phyloP scores from a whole-genome alignment of 2,888 invertebrate genomes.

The Auanema freiburgensis region DNA sequence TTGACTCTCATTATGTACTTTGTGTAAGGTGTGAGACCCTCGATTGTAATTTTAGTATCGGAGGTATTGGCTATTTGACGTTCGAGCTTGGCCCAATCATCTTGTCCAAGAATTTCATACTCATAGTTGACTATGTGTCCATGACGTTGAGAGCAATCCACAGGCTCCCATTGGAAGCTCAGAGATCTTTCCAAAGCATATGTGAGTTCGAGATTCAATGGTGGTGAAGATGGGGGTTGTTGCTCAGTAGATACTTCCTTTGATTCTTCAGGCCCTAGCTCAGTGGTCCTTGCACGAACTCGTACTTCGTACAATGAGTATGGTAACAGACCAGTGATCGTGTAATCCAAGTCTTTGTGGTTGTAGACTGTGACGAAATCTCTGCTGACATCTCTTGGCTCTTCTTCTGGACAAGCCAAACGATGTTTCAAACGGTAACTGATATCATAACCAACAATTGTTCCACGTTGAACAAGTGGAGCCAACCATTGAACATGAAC shows the following conservation, averaged over 20 bases:
- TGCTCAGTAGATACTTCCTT: conserved; percentile 61
- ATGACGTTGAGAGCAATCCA: conserved; percentile 64
- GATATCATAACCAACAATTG: conserved; percentile 64
- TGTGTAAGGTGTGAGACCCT: conserved; percentile 64
- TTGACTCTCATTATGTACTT: conserved; percentile 63
- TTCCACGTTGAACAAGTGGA: conserved; percentile 59
- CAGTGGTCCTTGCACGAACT: conserved; percentile 60
- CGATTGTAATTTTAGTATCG: conserved; percentile 57
- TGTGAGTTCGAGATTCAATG: conserved; percentile 60
- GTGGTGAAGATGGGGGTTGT: conserved; percentile 63
- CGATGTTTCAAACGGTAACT: conserved; percentile 62
- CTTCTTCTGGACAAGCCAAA: conserved; percentile 64
- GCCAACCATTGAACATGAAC: conserved; percentile 61
- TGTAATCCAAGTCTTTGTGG: conserved; percentile 63
- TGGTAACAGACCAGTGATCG: conserved; percentile 63
- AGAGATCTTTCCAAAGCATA: conserved; percentile 58
- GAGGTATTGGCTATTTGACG: conserved; percentile 64
- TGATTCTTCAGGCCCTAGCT: conserved; percentile 63
- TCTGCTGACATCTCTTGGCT: conserved; percentile 61
- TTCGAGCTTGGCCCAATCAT: conserved; percentile 65
- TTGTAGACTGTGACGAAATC: conserved; percentile 65
- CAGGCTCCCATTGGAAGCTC: conserved; percentile 56
- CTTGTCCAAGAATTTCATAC: conserved; percentile 64
- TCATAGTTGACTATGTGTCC: conserved; percentile 64
- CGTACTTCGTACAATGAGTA: conserved; percentile 63